Evolutionary conservation across 2,888 invertebrate genomes (phyloP).

Genomic region (Eupithecia subfuscata): DNA sequence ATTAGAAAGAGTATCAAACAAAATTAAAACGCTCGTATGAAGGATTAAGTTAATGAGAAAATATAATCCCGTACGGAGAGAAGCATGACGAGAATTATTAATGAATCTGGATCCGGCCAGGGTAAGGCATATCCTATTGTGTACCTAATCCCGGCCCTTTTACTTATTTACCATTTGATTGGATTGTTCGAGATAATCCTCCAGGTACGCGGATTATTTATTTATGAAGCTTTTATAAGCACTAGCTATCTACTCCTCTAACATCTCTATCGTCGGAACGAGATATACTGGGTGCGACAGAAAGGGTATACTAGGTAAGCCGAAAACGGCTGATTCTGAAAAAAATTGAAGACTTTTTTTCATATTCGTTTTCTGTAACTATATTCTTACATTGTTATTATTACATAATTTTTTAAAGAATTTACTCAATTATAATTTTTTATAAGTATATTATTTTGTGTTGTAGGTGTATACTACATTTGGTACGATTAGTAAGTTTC

Average conservation of each 20-base stretch:
- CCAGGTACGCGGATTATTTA: slow-evolving; percentile 41
- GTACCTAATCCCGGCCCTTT: slow-evolving; percentile 43
- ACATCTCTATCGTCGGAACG: neutral
- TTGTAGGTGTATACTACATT: no score
- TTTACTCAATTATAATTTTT: no score
- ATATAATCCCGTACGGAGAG: slow-evolving; percentile 50
- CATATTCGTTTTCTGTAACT: no score
- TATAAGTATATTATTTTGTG: no score
- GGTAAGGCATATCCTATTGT: slow-evolving; percentile 41
- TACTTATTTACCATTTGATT: slow-evolving; percentile 48
- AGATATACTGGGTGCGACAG: no score
- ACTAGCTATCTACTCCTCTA: slow-evolving; percentile 5
- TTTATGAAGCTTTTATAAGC: slow-evolving; percentile 31
- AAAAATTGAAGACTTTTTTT: no score
- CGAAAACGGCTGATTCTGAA: no score
- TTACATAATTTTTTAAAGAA: no score
- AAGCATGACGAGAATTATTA: slow-evolving; percentile 57
- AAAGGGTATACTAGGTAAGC: no score
- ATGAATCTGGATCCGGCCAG: slow-evolving; percentile 42
- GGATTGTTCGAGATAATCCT: slow-evolving; percentile 46
- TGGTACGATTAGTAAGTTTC: neutral
- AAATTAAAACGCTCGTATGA: slow-evolving; percentile 60
- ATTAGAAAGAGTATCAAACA: slow-evolving; percentile 48
- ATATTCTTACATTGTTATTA: no score
- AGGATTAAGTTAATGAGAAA: slow-evolving; percentile 60